Evolutionary conservation across 2,797 vertebrate species (phyloP), one percentile per base, ranked within the genome.

Genomic region (Heteromormyrus szaboi): DNA sequence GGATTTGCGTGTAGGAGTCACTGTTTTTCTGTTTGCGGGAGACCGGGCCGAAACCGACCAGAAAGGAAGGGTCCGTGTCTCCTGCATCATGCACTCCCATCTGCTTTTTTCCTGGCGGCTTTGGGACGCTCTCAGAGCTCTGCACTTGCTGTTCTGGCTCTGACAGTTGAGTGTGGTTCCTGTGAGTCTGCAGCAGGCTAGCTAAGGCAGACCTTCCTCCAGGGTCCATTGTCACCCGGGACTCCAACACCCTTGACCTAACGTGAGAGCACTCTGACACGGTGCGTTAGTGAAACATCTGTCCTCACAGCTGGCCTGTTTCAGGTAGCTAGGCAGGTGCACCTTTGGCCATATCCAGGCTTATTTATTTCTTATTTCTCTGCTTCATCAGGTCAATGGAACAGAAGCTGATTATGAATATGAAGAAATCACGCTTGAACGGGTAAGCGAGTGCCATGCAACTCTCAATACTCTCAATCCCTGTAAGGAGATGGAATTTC

Each of bases 341-440:
- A 25, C 9, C 44, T 11, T 84, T 76, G 11, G 7, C 84, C 4
- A n/a, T 22, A 72, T 33, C 85, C 37, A 37, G 19, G 53, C 6
- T 76, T 87, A 25, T 53, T 88, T 2, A 85, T 50, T 12, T 22
- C 12, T 56, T 41, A 14, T 4, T 65, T 91, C 85, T 68, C 87
- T 19, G 91, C 88, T 90, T 46, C 87, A 88, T 19, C 93, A 99
- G 98, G 97, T 97, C 91, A 99, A 99, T 93, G 98, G 98, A 94
- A 98, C 98, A 6, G 98, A 99, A 95, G 97, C 97, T 90, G 98
- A 99, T 94, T 99, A 97, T 88, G 98, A 99, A 93, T 99, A 98
- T 96, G 98, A 99, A 94, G 98, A 99, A 95, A 98, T 99, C 94
- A 98, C 97, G 14, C 96, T 99, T 94, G 98, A 99, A 95, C 96